These are phyloP conservation scores for Ferdinandea cuprea DNA, from an alignment of 2,888 invertebrate genomes.

Conservation along the genomic window DNA sequence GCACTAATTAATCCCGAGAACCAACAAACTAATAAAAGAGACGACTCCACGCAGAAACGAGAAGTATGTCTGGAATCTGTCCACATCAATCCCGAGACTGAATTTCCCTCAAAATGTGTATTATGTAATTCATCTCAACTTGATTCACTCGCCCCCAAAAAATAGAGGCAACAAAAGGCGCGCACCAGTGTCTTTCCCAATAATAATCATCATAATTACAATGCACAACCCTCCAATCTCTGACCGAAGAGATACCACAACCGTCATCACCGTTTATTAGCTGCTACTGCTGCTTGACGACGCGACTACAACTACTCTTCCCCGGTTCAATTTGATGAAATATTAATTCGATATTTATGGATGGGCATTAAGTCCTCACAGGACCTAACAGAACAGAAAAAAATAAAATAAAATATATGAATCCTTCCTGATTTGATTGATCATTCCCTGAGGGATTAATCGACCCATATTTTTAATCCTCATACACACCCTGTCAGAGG, in stretches of 20 bases:
- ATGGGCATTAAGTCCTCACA: conserved; percentile 66
- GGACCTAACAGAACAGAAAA: conserved; percentile 39
- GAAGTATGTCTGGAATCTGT: conserved; percentile 54
- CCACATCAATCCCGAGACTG: conserved; percentile 47
- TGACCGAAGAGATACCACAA: conserved; percentile 18
- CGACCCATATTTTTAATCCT: conserved; percentile 70
- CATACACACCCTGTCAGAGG: conserved; percentile 15
- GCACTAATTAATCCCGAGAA: conserved; percentile 81
- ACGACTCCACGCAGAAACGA: conserved; percentile 8
- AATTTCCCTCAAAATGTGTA: conserved; percentile 13
- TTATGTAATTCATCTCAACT: conserved; percentile 51
- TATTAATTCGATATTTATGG: conserved; percentile 75
- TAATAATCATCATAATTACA: conserved; percentile 70
- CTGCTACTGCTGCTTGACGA: conserved; percentile 35
- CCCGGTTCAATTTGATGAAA: conserved; percentile 71
- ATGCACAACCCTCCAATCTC: conserved; percentile 54
- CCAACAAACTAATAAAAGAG: conserved; percentile 73
- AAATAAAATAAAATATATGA: too few relatives aligned
- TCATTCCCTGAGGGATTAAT: conserved; percentile 82
- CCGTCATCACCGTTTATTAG: conserved; percentile 69
- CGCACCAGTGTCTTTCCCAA: conserved; percentile 47
- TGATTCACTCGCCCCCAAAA: conserved; percentile 61
- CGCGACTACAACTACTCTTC: conserved; percentile 33
- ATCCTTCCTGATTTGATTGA: conserved; percentile 81
- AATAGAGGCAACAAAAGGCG: conserved; percentile 39